Base-by-base conservation (phyloP, 2,888 invertebrate genomes). In the Melinaea menophilus region DNA sequence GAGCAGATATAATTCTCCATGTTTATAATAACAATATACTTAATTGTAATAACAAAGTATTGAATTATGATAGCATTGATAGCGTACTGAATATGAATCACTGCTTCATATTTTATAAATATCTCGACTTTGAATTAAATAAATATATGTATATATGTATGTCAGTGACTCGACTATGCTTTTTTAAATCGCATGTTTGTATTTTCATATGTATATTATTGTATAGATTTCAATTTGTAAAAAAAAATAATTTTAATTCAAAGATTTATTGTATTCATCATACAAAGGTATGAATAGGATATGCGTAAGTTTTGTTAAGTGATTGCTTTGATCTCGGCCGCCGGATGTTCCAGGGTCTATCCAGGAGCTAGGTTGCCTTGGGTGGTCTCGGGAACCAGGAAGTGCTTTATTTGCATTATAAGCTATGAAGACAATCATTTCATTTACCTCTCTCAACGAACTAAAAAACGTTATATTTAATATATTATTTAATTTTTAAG, bases 281-380 rank as follows among this genome's bases (percentile, higher is more conserved):
- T 41, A 41, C 41, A 9, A 41, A 41, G 41, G 7, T 41, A 51
- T 51, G 31, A 22, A 51, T 31, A 31, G 51, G 31, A 11, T 11
- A 51, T 51, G 51, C n/a, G 51, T 31, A 51, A 31, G 51, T 51
- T 31, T 51, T 51, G 51, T 51, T 51, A 51, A 51, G 51, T 51
- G 9, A 22, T 31, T 22, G 7, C 51, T 51, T 51, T 51, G 51
- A 51, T 51, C 51, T 31, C 31, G 31, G 7, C 51, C 51, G 51
- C 51, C 51, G 51, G 51, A 51, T 51, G 51, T 51, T 31, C 11
- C n/a, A 51, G 51, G 2, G 31, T 51, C 9, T 3, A 9, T 9
- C 41, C 9, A 48, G 48, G 31, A 51, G n/a, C 51, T 51, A 51
- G 31, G 51, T 13, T 48, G n/a, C 31, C 51, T 31, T 51, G 51